These are phyloP conservation scores for Calliopsis andreniformis DNA, from an alignment of 1,140 invertebrate genomes.

Conservation along the genomic window DNA sequence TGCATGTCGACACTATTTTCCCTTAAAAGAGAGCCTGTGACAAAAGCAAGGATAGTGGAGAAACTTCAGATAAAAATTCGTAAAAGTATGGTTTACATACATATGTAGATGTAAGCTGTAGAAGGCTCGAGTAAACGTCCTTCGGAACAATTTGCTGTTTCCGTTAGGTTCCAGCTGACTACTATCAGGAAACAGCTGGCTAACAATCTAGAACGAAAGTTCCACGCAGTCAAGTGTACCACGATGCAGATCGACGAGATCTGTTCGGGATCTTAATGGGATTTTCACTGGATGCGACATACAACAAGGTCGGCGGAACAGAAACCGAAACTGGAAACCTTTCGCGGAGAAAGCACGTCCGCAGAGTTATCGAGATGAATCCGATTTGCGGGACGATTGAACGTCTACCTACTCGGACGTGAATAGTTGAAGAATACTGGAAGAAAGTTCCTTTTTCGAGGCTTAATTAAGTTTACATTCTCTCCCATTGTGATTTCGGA, in stretches of 20 bases:
- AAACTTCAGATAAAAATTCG: too few relatives aligned
- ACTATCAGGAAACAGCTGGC: conserved; percentile 20
- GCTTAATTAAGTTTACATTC: conserved; percentile 7
- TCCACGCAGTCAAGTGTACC: neutral
- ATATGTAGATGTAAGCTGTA: too few relatives aligned
- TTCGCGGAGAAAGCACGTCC: conserved; percentile 4
- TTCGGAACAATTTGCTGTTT: neutral
- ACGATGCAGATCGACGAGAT: conserved; percentile 11
- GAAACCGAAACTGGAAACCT: conserved; percentile 15
- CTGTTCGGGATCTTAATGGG: conserved; percentile 11
- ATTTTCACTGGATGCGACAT: conserved; percentile 14
- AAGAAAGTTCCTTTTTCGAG: conserved; percentile 10
- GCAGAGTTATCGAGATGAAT: conserved; percentile 17
- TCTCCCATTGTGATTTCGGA: neutral
- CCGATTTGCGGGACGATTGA: conserved; percentile 18
- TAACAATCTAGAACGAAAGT: conserved; percentile 31
- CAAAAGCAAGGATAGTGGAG: too few relatives aligned
- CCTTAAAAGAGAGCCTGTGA: too few relatives aligned
- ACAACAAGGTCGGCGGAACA: neutral
- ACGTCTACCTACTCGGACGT: neutral
- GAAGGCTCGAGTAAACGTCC: neutral
- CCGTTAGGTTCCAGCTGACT: neutral
- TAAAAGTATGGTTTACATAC: too few relatives aligned
- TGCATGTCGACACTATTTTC: conserved; percentile 17
- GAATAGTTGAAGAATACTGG: conserved; percentile 31